Base-by-base conservation (phyloP, 2,113 vertebrate species). In the Romanogobio albipinnatus region DNA sequence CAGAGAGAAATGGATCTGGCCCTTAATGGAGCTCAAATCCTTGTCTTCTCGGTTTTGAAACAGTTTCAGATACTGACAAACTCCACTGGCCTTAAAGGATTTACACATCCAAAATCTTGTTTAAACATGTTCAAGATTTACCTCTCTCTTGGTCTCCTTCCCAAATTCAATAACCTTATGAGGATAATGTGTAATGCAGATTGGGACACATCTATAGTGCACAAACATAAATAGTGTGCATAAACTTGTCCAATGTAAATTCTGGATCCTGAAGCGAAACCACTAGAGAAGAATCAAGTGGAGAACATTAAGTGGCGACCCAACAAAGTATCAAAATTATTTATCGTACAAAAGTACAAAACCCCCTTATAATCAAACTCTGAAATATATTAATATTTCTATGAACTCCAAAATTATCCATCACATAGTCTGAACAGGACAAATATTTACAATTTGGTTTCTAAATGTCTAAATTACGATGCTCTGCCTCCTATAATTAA, bases 61-160 rank as follows among this genome's bases (percentile, higher is more conserved):
- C 33, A 56, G 15, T 7, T 53, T 56, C 5, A 39, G 43, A 80
- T 84, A 53, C 61, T 70, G 76, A 77, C 75, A 82, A 77, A 77
- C 87, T 89, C 84, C 74, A 62, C 49, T 17, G 83, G 87, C 74
- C 76, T 87, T 64, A 86, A 78, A 83, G 51, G 64, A 85, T 86
- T 66, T 26, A 33, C 84, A 66, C 89, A 90, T 88, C 81, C 59
- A 89, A 90, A 92, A 91, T 91, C 85, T 76, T 82, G 80, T 83
- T 78, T 82, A 86, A 89, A 82, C 74, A 39, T 76, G 83, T 76
- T 88, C 85, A 77, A 68, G 83, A 89, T 92, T 88, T 85, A 73
- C 73, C 39, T 68, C 86, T 66, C 15, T 51, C 9, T 64, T 5
- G 19, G 36, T 43, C 36, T 78, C 45, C 39, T 81, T 49, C 5